Percentiles rank a stretch among this genome's conserved stretches.
These are phyloP conservation scores for Halesus radiatus DNA, from an alignment of 1,140 invertebrate species.

Conservation along the genomic window DNA sequence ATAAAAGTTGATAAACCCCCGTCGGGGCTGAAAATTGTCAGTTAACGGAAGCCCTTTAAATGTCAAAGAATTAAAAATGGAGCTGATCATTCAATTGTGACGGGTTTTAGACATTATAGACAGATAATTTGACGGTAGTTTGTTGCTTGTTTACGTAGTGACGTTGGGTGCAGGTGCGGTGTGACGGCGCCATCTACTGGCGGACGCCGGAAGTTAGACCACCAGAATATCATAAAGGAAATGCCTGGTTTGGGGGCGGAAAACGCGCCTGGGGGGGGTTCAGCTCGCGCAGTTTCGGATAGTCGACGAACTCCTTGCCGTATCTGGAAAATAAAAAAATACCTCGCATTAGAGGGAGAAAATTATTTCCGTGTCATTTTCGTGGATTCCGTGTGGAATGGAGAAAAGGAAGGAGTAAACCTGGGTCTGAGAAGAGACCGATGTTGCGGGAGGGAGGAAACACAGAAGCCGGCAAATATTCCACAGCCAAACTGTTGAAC, in stretches of 20 bases:
- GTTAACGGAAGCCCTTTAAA: no score
- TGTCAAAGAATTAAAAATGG: no score
- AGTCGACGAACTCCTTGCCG: slow-evolving; percentile 80
- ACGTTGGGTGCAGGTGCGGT: background rate
- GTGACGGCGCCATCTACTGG: background rate
- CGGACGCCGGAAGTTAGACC: slow-evolving; percentile 10
- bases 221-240: slow-evolving; percentile 54
- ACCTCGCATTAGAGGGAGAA: no score
- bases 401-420: no score
- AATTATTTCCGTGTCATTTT: no score
- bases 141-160: background rate
- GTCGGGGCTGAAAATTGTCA: no score
- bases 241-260: slow-evolving; percentile 36
- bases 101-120: background rate
- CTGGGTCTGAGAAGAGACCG: no score
- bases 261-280: slow-evolving; percentile 36
- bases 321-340: slow-evolving; percentile 58
- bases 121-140: background rate
- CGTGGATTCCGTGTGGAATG: no score
- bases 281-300: slow-evolving; percentile 74
- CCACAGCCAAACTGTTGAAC: no score
- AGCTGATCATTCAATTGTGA: no score
- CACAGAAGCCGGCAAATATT: no score
- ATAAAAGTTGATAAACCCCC: background rate
- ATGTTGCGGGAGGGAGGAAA: no score